Evolutionary conservation across 2,797 vertebrate genomes (phyloP).

Genomic region (Rallus crepitans): DNA sequence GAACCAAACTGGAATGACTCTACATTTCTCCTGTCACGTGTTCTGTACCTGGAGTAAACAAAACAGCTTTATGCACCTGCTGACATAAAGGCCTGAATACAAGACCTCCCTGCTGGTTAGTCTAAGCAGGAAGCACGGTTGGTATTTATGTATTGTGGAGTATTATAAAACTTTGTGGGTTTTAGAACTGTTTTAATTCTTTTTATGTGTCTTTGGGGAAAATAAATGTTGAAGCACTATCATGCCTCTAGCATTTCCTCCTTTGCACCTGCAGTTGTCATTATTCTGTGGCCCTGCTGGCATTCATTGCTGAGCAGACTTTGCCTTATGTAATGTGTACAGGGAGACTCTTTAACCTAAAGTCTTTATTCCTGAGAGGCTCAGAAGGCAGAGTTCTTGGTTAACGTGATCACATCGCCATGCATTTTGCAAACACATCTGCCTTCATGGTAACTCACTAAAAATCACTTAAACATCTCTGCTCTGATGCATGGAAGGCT

Average conservation of each 20-base stretch:
- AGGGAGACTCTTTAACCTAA: background rate
- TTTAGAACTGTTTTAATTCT: conserved; percentile 25
- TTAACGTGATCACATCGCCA: background rate
- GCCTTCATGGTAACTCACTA: background rate
- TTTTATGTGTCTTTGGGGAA: conserved; percentile 1
- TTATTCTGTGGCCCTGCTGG: background rate
- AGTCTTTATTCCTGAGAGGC: background rate
- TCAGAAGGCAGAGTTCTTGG: background rate
- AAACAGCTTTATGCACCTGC: conserved; percentile 3
- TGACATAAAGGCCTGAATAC: conserved; percentile 22
- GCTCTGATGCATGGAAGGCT: background rate
- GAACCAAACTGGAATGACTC: background rate
- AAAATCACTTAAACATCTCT: background rate
- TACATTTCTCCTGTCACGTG: background rate
- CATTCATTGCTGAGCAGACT: background rate
- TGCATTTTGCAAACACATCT: background rate
- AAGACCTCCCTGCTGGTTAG: conserved; percentile 36
- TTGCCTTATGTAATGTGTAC: background rate
- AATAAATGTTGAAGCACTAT: conserved; percentile 61
- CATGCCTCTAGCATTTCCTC: background rate
- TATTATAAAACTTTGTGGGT: conserved; percentile 3
- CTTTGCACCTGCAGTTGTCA: conserved; percentile 40
- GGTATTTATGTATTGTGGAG: conserved; percentile 2
- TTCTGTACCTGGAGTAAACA: conserved; percentile 5
- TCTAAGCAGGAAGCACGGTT: conserved; percentile 10